Percentiles rank a stretch among this genome's conserved stretches.
phyloP scores from a whole-genome alignment of 2,113 vertebrate genomes.

The Stegastes partitus region DNA sequence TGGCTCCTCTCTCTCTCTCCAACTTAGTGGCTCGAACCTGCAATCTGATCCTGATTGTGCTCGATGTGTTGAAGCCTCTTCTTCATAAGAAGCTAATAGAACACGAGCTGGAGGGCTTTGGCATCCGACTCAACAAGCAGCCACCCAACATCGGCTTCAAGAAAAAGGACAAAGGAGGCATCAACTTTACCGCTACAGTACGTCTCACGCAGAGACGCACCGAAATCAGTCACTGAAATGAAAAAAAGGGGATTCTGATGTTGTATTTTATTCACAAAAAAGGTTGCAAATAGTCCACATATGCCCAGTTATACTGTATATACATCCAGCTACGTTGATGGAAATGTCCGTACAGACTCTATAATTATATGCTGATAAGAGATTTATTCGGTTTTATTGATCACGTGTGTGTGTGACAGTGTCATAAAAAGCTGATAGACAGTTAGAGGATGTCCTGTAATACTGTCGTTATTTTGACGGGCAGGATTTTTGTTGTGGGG shows the following conservation, averaged over 20 bases:
- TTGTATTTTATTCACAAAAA: neutral
- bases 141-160: slow-evolving; percentile 98
- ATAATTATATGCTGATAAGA: too few species aligned
- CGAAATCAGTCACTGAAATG: neutral
- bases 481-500: too few species aligned
- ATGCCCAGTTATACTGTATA: too few species aligned
- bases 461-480: too few species aligned
- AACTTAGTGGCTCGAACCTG: slow-evolving; percentile 95
- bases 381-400: too few species aligned
- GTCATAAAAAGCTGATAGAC: too few species aligned
- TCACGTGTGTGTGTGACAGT: too few species aligned
- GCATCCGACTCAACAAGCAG: slow-evolving; percentile 96
- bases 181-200: slow-evolving; percentile 98
- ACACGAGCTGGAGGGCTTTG: slow-evolving; percentile 97
- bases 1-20: neutral
- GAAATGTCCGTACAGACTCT: too few species aligned
- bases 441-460: too few species aligned
- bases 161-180: slow-evolving; percentile 99
- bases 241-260: neutral
- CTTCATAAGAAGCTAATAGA: slow-evolving; percentile 98
- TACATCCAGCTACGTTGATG: too few species aligned
- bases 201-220: neutral
- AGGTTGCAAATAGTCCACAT: too few species aligned
- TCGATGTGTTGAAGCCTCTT: slow-evolving; percentile 97
- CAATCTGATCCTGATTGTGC: slow-evolving; percentile 97